These are phyloP conservation scores for Salvator merianae DNA, from an alignment of 2,113 vertebrate species.

Conservation along the genomic window DNA sequence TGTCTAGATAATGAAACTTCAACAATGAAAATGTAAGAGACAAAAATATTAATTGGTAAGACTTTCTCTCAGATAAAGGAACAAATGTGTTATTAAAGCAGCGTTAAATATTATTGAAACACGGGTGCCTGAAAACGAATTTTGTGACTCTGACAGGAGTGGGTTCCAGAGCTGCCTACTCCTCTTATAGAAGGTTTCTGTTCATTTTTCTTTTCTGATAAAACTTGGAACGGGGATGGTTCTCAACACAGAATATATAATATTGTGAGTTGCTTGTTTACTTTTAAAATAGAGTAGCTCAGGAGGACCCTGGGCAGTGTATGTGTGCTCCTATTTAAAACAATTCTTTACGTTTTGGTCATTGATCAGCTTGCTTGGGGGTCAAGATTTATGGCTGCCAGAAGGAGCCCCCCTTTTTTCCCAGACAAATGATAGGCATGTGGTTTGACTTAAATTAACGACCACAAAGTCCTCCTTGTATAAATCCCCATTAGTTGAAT, in stretches of 20 bases:
- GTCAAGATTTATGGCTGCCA: conserved; percentile 28
- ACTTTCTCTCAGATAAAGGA: background rate
- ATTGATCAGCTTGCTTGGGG: conserved; percentile 39
- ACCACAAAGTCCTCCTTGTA: conserved; percentile 56
- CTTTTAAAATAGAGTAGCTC: conserved; percentile 58
- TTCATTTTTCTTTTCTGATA: conserved; percentile 37
- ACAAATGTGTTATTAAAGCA: conserved; percentile 51
- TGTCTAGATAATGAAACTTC: conserved; percentile 20
- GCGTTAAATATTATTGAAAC: conserved; percentile 27
- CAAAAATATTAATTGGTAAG: conserved; percentile 15
- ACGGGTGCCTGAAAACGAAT: conserved; percentile 36
- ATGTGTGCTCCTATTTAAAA: conserved; percentile 36
- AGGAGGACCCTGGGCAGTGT: conserved; percentile 13
- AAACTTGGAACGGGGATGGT: conserved; percentile 20
- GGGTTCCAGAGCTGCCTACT: conserved; percentile 35
- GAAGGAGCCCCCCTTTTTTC: background rate
- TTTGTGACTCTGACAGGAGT: conserved; percentile 39
- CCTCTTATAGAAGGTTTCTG: conserved; percentile 28
- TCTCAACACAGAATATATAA: conserved; percentile 49
- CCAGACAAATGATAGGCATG: conserved; percentile 29
- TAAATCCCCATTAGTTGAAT: conserved; percentile 71
- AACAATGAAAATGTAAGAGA: conserved; percentile 10
- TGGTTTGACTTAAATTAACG: conserved; percentile 49
- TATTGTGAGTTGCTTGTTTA: conserved; percentile 33
- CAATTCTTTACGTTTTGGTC: conserved; percentile 31